Base-by-base conservation (phyloP, 2,113 vertebrate species). In the Columbina picui region DNA sequence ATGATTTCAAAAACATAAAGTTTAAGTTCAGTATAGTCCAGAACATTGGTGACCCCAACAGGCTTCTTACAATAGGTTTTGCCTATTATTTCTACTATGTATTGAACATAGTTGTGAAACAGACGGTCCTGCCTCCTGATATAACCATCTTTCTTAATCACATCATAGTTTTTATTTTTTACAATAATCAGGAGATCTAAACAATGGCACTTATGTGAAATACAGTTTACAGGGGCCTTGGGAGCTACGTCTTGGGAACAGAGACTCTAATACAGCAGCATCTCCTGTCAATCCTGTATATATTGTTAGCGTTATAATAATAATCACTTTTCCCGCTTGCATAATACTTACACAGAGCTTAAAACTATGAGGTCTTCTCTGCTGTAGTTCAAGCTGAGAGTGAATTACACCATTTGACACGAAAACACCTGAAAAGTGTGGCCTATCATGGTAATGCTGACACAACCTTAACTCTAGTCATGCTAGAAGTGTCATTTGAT, bases 191-290 rank as follows among this genome's bases (percentile, higher is more conserved):
- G 65, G 78, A 73, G n/a, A 61, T 36, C 57, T 95, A 94, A 93
- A 94, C 89, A 93, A 95, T 87, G 96, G 50, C 94, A 94, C 78
- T 89, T 73, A 64, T 25, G 8, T 87, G 91, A 79, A 87, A 93
- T 61, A 69, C 15, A 65, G 32, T 93, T 83, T 91, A 43, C 53
- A 88, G 80, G 47, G 85, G 71, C 90, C 85, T 94, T 96, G 85
- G 82, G 38, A 91, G 34, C 59, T 82, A 63, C 4, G 4, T 81
- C 87, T 85, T 71, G 39, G 74, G 70, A 95, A 79, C 16, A 32
- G 53, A 73, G 34, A 17, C 16, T 77, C 14, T 34, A 56, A 19
- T 89, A 79, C 13, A 14, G 61, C 15, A 69, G 15, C 65, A 23
- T 36, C 29, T 89, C 69, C 59, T 70, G 82, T 76, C 87, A 89